Evolutionary conservation across 2,113 vertebrate species (phyloP), one percentile per base, ranked within the genome.

Genomic region (Climacteris rufus): DNA sequence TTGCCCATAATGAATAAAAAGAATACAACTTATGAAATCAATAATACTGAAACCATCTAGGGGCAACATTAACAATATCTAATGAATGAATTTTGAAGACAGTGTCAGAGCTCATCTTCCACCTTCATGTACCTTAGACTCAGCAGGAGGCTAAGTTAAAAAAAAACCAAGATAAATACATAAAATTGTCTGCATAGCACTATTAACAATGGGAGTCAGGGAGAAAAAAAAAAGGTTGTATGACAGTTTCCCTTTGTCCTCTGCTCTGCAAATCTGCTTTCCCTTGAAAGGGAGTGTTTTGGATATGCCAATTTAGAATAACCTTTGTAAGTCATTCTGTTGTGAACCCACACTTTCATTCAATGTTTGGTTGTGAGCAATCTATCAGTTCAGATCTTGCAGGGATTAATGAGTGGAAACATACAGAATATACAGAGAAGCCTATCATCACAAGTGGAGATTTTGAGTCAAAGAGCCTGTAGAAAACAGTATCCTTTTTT

Each of bases 311-410:
- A 19, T 35, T 80, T 85, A 80, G 69, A 68, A 49, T 59, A 89
- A 83, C 71, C 27, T 94, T 89, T 85, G 7, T 49, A 88, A 89
- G 35, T 63, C 37, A 8, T 64, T 92, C 79, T 89, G 31, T 84
- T 82, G 83, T 31, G 61, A 94, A 93, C 45, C 65, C 92, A 61
- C 19, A 64, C 35, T 90, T 94, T 37, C 23, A 21, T 64, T 80
- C 49, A 65, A 10, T 81, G 60, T 74, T 95, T 92, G 42, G 17
- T 89, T 74, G 23, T 40, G 74, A 87, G n/a, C 54, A 80, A 80
- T 75, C 45, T 92, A 74, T 57, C 81, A 59, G 81, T 77, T 68
- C 65, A 81, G 76, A 92, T 93, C 78, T 91, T 97, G 65, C 49
- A 87, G 61, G 54, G 81, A 72, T 61, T 93, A 79, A 64, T 93